Evolutionary conservation across 2,797 vertebrate species (phyloP).

Genomic region (Sternarchorhynchus goeldii): DNA sequence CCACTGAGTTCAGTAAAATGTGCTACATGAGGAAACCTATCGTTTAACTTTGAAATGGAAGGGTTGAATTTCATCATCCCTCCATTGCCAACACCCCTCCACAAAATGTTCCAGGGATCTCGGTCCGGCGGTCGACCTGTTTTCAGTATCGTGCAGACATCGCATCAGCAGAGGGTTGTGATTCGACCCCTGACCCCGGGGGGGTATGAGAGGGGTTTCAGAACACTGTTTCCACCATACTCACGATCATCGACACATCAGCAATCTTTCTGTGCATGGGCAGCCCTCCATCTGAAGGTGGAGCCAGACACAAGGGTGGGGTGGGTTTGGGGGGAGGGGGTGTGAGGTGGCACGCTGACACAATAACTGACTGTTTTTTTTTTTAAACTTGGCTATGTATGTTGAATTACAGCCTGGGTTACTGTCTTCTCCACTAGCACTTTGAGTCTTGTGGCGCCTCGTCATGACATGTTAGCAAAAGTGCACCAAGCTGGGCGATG

Average conservation of each 20-base stretch:
- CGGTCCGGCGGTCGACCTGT: not conserved
- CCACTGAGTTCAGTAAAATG: too few relatives aligned
- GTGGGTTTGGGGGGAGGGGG: not conserved
- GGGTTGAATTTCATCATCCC: not conserved
- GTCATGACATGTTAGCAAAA: constrained; percentile 16
- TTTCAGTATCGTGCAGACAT: not conserved
- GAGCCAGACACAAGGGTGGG: too few relatives aligned
- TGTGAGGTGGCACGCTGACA: not conserved
- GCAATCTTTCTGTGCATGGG: not conserved
- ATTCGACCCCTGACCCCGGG: not conserved
- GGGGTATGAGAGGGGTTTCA: not conserved
- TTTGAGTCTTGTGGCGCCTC: not conserved
- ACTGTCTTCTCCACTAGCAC: not conserved
- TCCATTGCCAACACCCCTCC: not conserved
- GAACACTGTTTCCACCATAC: not conserved
- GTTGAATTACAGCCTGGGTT: not conserved
- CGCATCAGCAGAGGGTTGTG: not conserved
- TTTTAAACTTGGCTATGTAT: constrained; percentile 14
- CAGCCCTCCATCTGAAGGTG: not conserved
- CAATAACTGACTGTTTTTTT: not conserved
- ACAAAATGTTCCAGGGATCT: not conserved
- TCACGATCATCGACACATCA: constrained; percentile 7
- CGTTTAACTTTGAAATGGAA: not conserved
- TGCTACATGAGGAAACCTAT: too few relatives aligned
- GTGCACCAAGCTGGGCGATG: not conserved